These are phyloP conservation scores for Drosophila mimica DNA, from an alignment of 2,888 invertebrate species.

Conservation along the genomic window DNA sequence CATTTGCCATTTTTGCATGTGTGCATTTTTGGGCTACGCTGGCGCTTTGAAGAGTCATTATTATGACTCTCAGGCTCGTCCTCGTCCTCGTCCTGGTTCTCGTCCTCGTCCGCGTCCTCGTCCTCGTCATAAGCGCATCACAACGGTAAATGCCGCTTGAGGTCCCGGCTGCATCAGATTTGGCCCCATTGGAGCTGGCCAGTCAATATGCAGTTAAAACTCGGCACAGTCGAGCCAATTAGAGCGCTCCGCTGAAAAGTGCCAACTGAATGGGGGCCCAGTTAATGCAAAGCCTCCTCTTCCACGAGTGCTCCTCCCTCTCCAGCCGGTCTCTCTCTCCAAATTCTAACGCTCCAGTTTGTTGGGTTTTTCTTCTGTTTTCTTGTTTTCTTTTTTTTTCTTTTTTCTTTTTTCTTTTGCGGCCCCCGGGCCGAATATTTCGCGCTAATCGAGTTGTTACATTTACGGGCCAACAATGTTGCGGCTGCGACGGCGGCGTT, in stretches of 20 bases:
- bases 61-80: slow-evolving; percentile 27
- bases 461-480: slow-evolving; percentile 65
- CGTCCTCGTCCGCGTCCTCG: slow-evolving; percentile 2
- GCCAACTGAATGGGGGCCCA: slow-evolving; percentile 56
- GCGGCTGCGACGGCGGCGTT: slow-evolving; percentile 48
- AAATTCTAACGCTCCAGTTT: slow-evolving; percentile 69
- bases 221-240: slow-evolving; percentile 60
- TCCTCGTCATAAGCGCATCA: slow-evolving; percentile 68
- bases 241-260: slow-evolving; percentile 55
- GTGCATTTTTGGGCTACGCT: slow-evolving; percentile 39
- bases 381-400: slow-evolving; percentile 1
- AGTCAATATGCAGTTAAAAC: slow-evolving; percentile 74
- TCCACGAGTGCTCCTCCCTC: neutral
- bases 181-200: slow-evolving; percentile 5
- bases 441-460: slow-evolving; percentile 81
- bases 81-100: slow-evolving; percentile 25
- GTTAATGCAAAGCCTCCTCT: slow-evolving; percentile 48
- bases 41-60: slow-evolving; percentile 39
- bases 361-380: slow-evolving; percentile 15
- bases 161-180: slow-evolving; percentile 7
- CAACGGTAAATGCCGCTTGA: slow-evolving; percentile 57
- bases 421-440: slow-evolving; percentile 62
- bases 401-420: slow-evolving; percentile 3
- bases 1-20: slow-evolving; percentile 47
- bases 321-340: neutral